Conservation (phyloP, 2,797 vertebrate genomes). For the Myotis pilosus region DNA sequence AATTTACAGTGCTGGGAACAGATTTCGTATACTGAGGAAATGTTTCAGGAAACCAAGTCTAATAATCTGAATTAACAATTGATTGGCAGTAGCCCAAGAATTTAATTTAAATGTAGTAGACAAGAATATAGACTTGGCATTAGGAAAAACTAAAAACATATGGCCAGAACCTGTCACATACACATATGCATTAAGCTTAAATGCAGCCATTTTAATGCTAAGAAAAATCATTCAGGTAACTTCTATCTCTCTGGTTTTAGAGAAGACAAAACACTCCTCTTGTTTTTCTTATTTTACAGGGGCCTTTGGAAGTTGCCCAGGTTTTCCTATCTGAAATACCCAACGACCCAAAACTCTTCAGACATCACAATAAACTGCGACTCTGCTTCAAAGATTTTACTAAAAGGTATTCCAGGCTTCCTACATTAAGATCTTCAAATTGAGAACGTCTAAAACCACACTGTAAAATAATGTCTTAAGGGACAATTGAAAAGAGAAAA, state of each 20-base stretch:
- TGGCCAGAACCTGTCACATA: neutral
- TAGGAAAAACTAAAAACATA: neutral
- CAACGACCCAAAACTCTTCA: slow-evolving; percentile 96
- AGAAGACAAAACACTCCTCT: neutral
- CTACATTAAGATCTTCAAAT: neutral
- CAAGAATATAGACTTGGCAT: neutral
- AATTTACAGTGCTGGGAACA: neutral
- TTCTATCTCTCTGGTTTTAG: neutral
- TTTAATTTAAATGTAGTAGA: neutral
- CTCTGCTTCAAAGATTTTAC: slow-evolving; percentile 99
- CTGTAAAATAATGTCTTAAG: neutral
- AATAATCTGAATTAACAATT: neutral
- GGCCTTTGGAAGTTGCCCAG: slow-evolving; percentile 98
- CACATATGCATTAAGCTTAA: neutral
- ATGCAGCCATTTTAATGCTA: neutral
- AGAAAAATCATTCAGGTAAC: neutral
- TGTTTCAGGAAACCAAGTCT: slow-evolving; percentile 20
- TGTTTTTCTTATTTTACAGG: slow-evolving; percentile 84
- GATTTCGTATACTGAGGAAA: neutral
- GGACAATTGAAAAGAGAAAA: neutral
- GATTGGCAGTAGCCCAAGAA: neutral
- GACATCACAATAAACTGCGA: slow-evolving; percentile 98
- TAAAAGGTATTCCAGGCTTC: slow-evolving; percentile 89
- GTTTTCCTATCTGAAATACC: slow-evolving; percentile 99
- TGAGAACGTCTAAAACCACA: neutral